A percentile compares a stretch with the other conserved stretches of the same genome.
Conservation (phyloP, 2,888 invertebrate species). For the Amiota mariae region DNA sequence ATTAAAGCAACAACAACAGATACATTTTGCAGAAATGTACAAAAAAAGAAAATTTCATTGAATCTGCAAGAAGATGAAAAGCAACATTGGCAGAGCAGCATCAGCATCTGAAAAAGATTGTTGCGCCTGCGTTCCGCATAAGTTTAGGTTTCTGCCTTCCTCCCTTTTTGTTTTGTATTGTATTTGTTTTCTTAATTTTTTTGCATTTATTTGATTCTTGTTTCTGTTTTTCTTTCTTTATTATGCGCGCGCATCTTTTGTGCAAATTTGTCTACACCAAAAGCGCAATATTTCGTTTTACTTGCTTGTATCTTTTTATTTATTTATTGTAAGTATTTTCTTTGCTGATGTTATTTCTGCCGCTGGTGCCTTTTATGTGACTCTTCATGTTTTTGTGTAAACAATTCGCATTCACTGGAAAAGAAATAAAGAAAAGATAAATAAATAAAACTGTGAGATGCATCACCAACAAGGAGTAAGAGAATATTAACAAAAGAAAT, state of each 20-base stretch:
- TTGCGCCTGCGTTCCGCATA: slow-evolving; percentile 22
- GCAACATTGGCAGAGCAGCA: slow-evolving; percentile 13
- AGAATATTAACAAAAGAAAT: background rate
- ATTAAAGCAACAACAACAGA: background rate
- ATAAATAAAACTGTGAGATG: background rate
- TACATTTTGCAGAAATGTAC: background rate
- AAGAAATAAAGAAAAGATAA: background rate
- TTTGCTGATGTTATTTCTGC: background rate
- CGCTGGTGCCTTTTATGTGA: background rate
- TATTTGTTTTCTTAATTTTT: background rate
- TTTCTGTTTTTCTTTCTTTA: slow-evolving; percentile 11
- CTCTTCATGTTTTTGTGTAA: slow-evolving; percentile 15
- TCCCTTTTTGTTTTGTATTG: too few species aligned
- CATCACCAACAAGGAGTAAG: background rate
- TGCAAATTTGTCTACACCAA: slow-evolving; percentile 35
- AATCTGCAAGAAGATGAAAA: background rate
- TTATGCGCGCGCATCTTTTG: slow-evolving; percentile 19
- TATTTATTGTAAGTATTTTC: slow-evolving; percentile 11
- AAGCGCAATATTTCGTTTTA: slow-evolving; percentile 17
- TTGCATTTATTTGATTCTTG: slow-evolving; percentile 6
- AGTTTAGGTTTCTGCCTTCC: background rate
- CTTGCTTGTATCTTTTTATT: slow-evolving; percentile 23
- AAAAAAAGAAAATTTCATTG: slow-evolving; percentile 37
- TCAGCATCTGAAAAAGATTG: background rate
- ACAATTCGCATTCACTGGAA: slow-evolving; percentile 23